Base-by-base conservation (phyloP, 1,140 invertebrate genomes). In the Ostrea denselamellosa region DNA sequence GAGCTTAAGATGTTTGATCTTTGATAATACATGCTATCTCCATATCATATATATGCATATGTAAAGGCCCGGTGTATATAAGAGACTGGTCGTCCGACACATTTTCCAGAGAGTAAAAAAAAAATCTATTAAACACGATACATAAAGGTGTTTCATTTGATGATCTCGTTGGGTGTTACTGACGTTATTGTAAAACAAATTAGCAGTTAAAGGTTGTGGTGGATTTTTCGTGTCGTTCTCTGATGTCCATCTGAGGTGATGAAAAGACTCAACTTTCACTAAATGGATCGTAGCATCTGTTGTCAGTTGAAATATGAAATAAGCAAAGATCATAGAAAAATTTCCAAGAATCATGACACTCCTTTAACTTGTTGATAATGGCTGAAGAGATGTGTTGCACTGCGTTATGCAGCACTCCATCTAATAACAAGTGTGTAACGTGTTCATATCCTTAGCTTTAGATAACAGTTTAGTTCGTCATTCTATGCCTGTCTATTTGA, bases 111-210 rank as follows among this genome's bases (percentile, higher is more conserved):
- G 56, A 58, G 17, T 19, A 19, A 19, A 14, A 62, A 62, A 19
- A 44, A 44, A 44, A 44, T 44, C 34, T 62, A 62, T 62, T 62
- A 14, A 62, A 62, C 56, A 19, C n/a, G 56, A 62, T 17, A 62
- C 56, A 0, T n/a, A 25, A 77, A 77, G 68, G 68, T 77, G 68
- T 77, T 77, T 77, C 68, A 77, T 77, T 77, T 77, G 25, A 44
- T 44, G 34, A 1, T 28, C 22, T 34, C 22, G 10, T 28, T 12
- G 28, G 28, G 68, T 25, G 68, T 25, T 17, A 77, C 9, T 77
- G 68, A 77, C 68, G 68, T 77, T 28, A 77, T 25, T 34, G 68
- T 28, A 25, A 25, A 77, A 28, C 28, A 77, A 12, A 34, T 77
- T 62, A 62, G 58, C 12, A 17, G n/a, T 62, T 44, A 1, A 2